Evolutionary conservation across 2,113 vertebrate genomes (phyloP).

Genomic region (Xyliphius kryptos): DNA sequence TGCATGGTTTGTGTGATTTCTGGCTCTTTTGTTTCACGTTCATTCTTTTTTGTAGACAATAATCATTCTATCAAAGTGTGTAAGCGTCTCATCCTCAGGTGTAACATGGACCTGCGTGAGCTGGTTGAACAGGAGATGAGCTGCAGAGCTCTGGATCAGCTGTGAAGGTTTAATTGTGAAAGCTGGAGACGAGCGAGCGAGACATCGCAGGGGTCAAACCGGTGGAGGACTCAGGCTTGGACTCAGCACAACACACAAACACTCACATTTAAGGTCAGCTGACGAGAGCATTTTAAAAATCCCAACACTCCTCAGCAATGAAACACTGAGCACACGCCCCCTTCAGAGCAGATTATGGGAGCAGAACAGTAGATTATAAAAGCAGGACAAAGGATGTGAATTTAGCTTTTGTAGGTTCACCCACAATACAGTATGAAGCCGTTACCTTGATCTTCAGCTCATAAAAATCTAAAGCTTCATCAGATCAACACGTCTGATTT

Average conservation of each 20-base stretch:
- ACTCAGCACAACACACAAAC: not conserved
- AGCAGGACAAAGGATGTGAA: not conserved
- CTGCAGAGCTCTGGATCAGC: no score
- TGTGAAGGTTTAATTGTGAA: no score
- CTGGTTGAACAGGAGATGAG: no score
- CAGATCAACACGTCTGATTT: constrained; percentile 29
- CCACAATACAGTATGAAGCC: not conserved
- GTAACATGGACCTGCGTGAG: no score
- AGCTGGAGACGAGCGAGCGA: no score
- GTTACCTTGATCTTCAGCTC: not conserved
- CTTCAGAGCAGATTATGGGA: not conserved
- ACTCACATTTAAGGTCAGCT: constrained; percentile 6
- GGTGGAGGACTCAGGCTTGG: no score
- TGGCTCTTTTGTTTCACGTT: no score
- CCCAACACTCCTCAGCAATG: not conserved
- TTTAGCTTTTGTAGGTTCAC: not conserved
- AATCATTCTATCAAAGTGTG: no score
- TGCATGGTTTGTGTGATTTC: no score
- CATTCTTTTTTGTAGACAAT: no score
- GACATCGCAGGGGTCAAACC: no score
- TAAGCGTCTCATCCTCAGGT: no score
- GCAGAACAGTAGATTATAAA: not conserved
- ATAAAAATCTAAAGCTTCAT: not conserved
- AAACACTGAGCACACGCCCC: not conserved
- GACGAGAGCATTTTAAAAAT: constrained; percentile 11